Evolutionary conservation across 2,888 invertebrate genomes (phyloP), one percentile per base, ranked within the genome.

Genomic region (Merodon equestris): DNA sequence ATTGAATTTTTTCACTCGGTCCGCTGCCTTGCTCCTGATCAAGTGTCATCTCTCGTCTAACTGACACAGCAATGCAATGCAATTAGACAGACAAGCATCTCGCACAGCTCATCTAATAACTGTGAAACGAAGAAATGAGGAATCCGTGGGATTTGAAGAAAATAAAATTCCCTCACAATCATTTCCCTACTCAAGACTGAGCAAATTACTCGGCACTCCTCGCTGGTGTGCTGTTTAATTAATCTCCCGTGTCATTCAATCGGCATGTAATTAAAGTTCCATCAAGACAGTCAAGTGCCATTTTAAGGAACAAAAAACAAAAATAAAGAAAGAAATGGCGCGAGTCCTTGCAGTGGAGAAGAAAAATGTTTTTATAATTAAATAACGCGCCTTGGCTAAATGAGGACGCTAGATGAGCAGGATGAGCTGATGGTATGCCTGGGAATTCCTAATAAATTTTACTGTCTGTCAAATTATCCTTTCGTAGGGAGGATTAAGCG

Each of bases 221-320:
- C 40, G 44, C 1, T 38, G 38, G 17, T 9, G 14, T 18, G 58
- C 60, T 68, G 67, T 83, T 83, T 83, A 83, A 83, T 83, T 83
- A 83, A 83, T 83, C 82, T 81, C 58, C 75, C 48, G 75, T 81
- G 82, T 82, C 82, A 83, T 83, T 83, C 83, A 84, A 84, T 85
- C 82, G 83, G 82, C 81, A 76, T 82, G 82, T 83, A 85, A 85
- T 85, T 84, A 85, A 84, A 83, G 82, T 81, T 71, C 82, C 83
- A 84, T 84, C 83, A 83, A 79, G 74, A 64, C 45, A 64, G 36
- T 34, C 17, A 51, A 63, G 48, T 79, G 79, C 64, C 79, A 73
- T 79, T 73, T 77, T 73, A 44, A 50, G 42, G n/a, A 50, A 12
- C 40, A 34, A 15, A 61, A 67, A 42, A 45, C 1, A 40, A 40